Evolutionary conservation across 2,888 invertebrate species (phyloP).

Genomic region (Drosophila mercatorum): DNA sequence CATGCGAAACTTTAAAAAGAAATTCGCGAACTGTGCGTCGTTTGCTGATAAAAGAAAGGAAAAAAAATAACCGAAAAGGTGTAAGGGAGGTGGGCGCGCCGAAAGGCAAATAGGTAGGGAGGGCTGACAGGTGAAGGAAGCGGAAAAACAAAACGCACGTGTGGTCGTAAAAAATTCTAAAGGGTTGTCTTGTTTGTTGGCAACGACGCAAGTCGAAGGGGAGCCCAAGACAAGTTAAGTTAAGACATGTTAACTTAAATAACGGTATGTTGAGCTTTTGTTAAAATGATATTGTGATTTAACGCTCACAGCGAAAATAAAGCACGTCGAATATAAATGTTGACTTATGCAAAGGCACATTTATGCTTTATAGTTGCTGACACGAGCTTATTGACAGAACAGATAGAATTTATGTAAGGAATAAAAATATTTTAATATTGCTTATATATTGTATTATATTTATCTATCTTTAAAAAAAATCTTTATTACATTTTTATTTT

Average conservation of each 20-base stretch:
- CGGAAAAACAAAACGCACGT: constrained; percentile 51
- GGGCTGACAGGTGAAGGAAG: constrained; percentile 1
- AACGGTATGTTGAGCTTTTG: constrained; percentile 16
- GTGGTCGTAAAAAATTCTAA: constrained; percentile 59
- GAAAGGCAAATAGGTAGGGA: background rate
- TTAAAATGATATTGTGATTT: constrained; percentile 14
- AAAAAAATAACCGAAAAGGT: background rate
- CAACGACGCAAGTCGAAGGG: background rate
- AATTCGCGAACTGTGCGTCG: constrained; percentile 42
- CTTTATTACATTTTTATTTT: too few species aligned
- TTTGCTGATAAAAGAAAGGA: constrained; percentile 6
- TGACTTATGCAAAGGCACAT: background rate
- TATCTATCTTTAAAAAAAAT: too few species aligned
- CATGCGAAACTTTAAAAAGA: constrained; percentile 61
- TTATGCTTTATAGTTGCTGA: background rate
- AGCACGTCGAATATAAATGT: background rate
- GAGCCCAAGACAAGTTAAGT: constrained; percentile 12
- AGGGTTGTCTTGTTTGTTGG: constrained; percentile 47
- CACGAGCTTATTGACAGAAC: background rate
- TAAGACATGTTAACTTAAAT: constrained; percentile 27
- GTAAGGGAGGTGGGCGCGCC: background rate
- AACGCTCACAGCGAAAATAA: background rate
- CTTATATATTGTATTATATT: too few species aligned
- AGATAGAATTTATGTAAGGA: background rate
- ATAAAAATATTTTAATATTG: background rate